Conservation (phyloP, 2,113 vertebrate genomes). For the Theristicus caerulescens region DNA sequence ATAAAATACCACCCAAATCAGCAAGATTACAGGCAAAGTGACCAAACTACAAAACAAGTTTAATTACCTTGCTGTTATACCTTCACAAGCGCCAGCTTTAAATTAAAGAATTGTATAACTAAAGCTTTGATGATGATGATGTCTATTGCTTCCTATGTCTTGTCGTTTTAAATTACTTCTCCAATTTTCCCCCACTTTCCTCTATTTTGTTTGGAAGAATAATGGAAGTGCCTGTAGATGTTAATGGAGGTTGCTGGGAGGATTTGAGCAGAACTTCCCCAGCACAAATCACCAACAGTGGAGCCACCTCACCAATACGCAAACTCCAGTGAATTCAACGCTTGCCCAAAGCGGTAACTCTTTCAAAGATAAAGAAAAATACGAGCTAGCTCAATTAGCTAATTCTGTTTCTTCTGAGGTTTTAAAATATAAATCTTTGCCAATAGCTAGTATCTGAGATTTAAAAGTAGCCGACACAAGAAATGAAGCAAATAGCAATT, state of each 20-base stretch:
- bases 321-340: neutral
- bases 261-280: neutral
- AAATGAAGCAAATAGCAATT: neutral
- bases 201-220: neutral
- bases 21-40: slow-evolving; percentile 71
- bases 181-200: neutral
- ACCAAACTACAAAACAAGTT: slow-evolving; percentile 70
- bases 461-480: neutral
- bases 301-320: neutral
- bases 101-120: slow-evolving; percentile 48
- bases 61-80: slow-evolving; percentile 72
- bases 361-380: neutral
- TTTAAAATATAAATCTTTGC: neutral
- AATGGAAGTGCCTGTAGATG: neutral
- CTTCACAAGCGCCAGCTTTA: slow-evolving; percentile 46
- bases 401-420: neutral
- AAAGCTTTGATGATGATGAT: slow-evolving; percentile 64
- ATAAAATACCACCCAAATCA: slow-evolving; percentile 80
- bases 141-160: slow-evolving; percentile 28
- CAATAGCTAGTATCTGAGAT: neutral
- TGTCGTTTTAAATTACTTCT: slow-evolving; percentile 67
- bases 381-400: neutral
- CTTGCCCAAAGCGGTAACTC: neutral
- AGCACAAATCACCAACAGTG: neutral
- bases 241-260: neutral